Percentiles rank a stretch among this genome's conserved stretches.
Conservation (phyloP, 2,888 invertebrate species). For the Anthoptus insignis region DNA sequence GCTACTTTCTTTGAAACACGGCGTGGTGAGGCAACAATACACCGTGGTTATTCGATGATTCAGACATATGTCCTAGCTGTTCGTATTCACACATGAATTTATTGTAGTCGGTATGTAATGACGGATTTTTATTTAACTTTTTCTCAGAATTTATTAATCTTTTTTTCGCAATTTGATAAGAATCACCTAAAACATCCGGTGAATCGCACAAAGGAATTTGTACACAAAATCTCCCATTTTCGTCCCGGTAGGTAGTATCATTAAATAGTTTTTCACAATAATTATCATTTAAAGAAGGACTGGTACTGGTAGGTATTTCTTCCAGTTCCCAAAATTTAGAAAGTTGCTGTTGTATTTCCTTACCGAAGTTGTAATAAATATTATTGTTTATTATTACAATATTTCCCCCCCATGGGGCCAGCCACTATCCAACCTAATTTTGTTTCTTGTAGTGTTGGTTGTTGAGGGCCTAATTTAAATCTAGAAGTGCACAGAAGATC, state of each 20-base stretch:
- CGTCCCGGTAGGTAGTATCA: conserved; percentile 10
- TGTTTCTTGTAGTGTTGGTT: conserved; percentile 37
- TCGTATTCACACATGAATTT: conserved; percentile 32
- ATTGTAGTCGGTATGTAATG: neutral
- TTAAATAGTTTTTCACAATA: conserved; percentile 26
- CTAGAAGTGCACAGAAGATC: conserved; percentile 31
- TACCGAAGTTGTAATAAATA: conserved; percentile 23
- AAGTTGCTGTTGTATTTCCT: conserved; percentile 18
- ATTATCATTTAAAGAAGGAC: neutral
- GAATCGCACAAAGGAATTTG: conserved; percentile 17
- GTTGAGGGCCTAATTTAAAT: conserved; percentile 27
- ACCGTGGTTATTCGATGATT: conserved; percentile 41
- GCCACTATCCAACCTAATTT: conserved; percentile 43
- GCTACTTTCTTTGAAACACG: neutral
- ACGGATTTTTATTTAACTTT: neutral
- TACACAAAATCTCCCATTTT: conserved; percentile 28
- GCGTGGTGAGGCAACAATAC: neutral
- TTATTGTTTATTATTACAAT: neutral
- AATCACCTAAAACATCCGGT: conserved; percentile 8
- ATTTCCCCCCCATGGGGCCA: conserved; percentile 31
- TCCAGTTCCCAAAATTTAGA: conserved; percentile 40
- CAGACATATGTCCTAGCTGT: conserved; percentile 39
- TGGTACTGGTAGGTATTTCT: conserved; percentile 20
- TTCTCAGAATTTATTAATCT: conserved; percentile 1
- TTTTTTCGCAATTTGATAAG: conserved; percentile 4